phyloP scores from a whole-genome alignment of 1,140 invertebrate genomes.

The Andricus grossulariae region DNA sequence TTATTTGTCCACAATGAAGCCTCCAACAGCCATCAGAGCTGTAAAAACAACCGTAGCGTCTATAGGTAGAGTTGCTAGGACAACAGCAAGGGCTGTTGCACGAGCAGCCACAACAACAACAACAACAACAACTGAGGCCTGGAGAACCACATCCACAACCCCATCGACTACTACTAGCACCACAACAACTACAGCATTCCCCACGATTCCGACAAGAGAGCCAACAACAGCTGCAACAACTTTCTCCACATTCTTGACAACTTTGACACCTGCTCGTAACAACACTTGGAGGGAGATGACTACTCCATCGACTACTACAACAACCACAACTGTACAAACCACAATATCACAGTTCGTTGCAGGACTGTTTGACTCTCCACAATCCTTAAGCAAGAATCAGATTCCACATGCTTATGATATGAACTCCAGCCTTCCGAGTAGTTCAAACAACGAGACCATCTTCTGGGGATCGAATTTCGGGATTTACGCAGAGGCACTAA shows the following conservation, averaged over 20 bases:
- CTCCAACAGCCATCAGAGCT: conserved; percentile 51
- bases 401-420: conserved; percentile 33
- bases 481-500: conserved; percentile 79
- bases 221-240: conserved; percentile 58
- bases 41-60: conserved; percentile 62
- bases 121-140: conserved; percentile 39
- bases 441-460: neutral
- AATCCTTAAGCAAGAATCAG: conserved; percentile 51
- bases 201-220: conserved; percentile 50
- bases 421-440: neutral
- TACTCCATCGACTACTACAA: conserved; percentile 65
- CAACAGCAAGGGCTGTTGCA: conserved; percentile 68
- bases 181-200: conserved; percentile 62
- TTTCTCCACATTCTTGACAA: conserved; percentile 62
- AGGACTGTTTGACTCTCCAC: conserved; percentile 53
- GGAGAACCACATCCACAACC: conserved; percentile 44
- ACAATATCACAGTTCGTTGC: conserved; percentile 47
- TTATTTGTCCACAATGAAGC: conserved; percentile 47
- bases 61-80: conserved; percentile 66
- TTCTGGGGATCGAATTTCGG: conserved; percentile 50
- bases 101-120: conserved; percentile 64
- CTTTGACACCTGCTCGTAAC: conserved; percentile 52
- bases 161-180: conserved; percentile 58
- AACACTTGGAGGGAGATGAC: conserved; percentile 37
- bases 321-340: conserved; percentile 53